Conservation (phyloP, 2,797 vertebrate genomes). For the Acrocephalus scirpaceus region DNA sequence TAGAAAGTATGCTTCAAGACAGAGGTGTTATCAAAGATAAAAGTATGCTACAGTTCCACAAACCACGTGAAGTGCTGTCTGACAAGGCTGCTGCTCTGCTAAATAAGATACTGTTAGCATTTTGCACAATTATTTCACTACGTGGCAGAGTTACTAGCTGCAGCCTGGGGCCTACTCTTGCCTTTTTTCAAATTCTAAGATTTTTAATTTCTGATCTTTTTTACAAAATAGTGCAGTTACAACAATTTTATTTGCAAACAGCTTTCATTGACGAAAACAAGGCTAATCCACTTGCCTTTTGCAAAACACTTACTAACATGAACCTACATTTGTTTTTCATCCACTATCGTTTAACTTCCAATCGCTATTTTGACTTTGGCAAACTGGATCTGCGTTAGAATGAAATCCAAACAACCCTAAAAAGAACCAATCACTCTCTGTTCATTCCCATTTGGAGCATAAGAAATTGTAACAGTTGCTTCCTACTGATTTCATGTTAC, state of each 20-base stretch:
- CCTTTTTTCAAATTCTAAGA: not conserved
- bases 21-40: not conserved
- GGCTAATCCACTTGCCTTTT: not conserved
- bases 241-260: not conserved
- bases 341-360: not conserved
- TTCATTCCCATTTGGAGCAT: not conserved
- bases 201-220: not conserved
- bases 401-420: slow-evolving; percentile 19
- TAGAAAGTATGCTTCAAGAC: not conserved
- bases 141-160: not conserved
- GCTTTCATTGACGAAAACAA: not conserved
- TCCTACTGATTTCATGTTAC: slow-evolving; percentile 13
- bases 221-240: not conserved
- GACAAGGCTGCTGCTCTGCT: not conserved
- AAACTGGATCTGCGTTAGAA: not conserved
- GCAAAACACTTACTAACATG: not conserved
- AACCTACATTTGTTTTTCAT: not conserved
- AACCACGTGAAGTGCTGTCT: not conserved
- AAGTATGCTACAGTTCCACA: not conserved
- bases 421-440: not conserved
- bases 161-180: not conserved
- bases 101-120: not conserved
- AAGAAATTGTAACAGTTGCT: not conserved
- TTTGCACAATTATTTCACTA: not conserved
- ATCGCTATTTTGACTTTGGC: not conserved